Percentiles rank a stretch among this genome's conserved stretches.
These are phyloP conservation scores for Pinna nobilis DNA, from an alignment of 1,140 invertebrate genomes.

Conservation along the genomic window DNA sequence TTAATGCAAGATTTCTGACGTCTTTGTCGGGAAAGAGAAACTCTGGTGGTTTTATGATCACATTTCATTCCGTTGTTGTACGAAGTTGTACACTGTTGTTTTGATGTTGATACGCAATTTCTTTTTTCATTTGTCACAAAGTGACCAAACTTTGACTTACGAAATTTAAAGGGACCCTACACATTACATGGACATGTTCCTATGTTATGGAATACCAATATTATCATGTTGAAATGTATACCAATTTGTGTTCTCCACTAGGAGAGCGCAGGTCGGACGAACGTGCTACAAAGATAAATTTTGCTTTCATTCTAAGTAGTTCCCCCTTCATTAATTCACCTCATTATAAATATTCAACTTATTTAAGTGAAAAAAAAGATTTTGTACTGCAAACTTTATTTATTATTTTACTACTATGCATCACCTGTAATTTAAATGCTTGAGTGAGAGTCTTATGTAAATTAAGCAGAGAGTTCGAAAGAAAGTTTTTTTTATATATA, in stretches of 20 bases:
- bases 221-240: conserved; percentile 16
- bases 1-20: background rate
- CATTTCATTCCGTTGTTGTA: conserved; percentile 14
- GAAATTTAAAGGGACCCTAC: background rate
- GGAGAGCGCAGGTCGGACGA: conserved; percentile 17
- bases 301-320: conserved; percentile 8
- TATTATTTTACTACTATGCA: conserved; percentile 18
- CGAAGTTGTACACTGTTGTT: background rate
- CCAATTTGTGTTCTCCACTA: conserved; percentile 17
- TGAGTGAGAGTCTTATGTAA: conserved; percentile 4
- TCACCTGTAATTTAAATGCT: conserved; percentile 21
- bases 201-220: conserved; percentile 23
- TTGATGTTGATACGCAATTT: conserved; percentile 1
- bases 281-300: conserved; percentile 4
- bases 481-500: conserved; percentile 25
- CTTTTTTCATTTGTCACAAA: no score
- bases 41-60: conserved; percentile 1
- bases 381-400: conserved; percentile 3
- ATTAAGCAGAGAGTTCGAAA: conserved; percentile 10
- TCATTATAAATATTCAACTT: conserved; percentile 5
- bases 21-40: conserved; percentile 18
- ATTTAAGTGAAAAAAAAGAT: conserved; percentile 16
- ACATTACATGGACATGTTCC: background rate
- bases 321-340: conserved; percentile 2
- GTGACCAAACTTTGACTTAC: conserved; percentile 6